These are phyloP conservation scores for Pterocles gutturalis DNA, from an alignment of 2,113 vertebrate species.

Conservation along the genomic window DNA sequence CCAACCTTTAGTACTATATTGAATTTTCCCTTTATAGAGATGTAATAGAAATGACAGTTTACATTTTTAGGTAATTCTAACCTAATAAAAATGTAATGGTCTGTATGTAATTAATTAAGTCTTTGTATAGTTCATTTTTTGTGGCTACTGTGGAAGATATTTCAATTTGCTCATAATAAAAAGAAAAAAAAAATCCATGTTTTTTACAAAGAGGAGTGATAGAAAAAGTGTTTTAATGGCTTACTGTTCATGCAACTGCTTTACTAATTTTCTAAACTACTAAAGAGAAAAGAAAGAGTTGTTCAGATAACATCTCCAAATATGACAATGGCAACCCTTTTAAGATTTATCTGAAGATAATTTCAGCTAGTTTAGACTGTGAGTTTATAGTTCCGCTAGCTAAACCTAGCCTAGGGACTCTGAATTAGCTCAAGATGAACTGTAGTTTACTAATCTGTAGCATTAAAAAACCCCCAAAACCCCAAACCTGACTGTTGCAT, in stretches of 20 bases:
- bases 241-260: neutral
- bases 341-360: neutral
- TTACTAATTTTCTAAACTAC: neutral
- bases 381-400: neutral
- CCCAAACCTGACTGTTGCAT: neutral
- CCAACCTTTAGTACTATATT: neutral
- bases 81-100: slow-evolving; percentile 1
- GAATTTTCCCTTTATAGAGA: neutral
- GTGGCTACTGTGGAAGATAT: neutral
- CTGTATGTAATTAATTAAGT: neutral
- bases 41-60: neutral
- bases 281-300: neutral
- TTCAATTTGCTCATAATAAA: neutral
- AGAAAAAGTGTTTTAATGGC: neutral
- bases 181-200: neutral
- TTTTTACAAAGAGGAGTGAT: neutral
- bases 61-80: neutral
- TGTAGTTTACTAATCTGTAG: neutral
- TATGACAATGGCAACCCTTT: neutral
- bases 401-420: neutral
- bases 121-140: neutral
- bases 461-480: neutral
- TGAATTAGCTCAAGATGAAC: neutral
- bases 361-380: neutral
- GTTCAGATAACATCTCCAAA: neutral